Percentiles rank a stretch among this genome's conserved stretches.
Conservation (phyloP, 2,113 vertebrate genomes). For the Tragelaphus strepsiceros region DNA sequence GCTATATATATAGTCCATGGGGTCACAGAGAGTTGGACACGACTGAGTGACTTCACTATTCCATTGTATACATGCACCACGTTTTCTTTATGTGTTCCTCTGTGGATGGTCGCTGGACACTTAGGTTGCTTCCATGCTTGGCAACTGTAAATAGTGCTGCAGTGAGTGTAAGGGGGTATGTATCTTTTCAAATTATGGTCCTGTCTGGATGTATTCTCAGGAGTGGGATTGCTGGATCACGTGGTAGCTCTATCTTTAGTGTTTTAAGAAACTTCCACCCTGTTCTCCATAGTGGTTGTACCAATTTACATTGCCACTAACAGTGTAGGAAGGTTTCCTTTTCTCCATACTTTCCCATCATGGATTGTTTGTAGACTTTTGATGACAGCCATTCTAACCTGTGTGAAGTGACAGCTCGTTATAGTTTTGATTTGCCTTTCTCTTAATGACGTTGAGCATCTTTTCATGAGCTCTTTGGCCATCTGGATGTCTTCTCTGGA, state of each 20-base stretch:
- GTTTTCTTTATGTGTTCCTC: neutral
- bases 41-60: neutral
- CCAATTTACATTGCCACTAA: neutral
- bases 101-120: fast-evolving
- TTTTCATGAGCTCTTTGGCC: neutral
- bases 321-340: neutral
- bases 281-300: neutral
- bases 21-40: no score
- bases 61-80: neutral
- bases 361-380: neutral
- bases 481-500: neutral
- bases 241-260: neutral
- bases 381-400: neutral
- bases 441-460: neutral
- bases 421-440: neutral
- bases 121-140: neutral
- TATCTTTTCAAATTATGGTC: neutral
- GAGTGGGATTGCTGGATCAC: neutral
- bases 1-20: no score
- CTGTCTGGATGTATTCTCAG: neutral
- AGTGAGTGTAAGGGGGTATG: neutral
- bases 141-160: neutral
- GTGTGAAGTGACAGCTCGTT: neutral
- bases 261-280: neutral
- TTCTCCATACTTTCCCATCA: neutral